phyloP scores from a whole-genome alignment of 2,888 invertebrate species.

The Spodoptera exigua region DNA sequence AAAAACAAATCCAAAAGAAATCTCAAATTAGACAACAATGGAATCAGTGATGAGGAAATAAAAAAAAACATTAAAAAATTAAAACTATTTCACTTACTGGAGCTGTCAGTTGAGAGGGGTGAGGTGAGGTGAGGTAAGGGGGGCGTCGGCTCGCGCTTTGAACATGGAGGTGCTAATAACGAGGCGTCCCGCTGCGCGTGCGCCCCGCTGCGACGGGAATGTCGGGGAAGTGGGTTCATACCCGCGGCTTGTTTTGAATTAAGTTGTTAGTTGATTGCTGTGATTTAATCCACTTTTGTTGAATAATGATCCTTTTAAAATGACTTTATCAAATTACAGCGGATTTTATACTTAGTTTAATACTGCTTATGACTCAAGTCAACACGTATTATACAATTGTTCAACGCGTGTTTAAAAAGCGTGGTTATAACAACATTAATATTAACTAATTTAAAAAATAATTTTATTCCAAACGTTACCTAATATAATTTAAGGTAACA shows the following conservation, averaged over 20 bases:
- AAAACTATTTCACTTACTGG: slow-evolving; percentile 81
- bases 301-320: no score
- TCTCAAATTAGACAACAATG: slow-evolving; percentile 35
- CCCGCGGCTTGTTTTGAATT: slow-evolving; percentile 33
- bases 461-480: no score
- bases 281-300: slow-evolving; percentile 5
- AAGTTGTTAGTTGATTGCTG: slow-evolving; percentile 21
- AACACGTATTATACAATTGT: no score
- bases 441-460: no score
- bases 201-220: slow-evolving; percentile 83
- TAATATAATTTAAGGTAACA: no score
- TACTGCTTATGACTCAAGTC: no score
- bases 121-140: slow-evolving; percentile 43
- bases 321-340: no score
- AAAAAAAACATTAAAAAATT: slow-evolving; percentile 56
- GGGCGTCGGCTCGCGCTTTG: slow-evolving; percentile 71
- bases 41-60: slow-evolving; percentile 37
- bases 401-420: no score
- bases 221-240: slow-evolving; percentile 51
- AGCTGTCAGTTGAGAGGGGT: slow-evolving; percentile 67
- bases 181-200: slow-evolving; percentile 81
- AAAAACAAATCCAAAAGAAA: not conserved
- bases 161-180: slow-evolving; percentile 86
- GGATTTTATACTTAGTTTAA: no score
- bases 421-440: no score